Percentiles rank a stretch among this genome's conserved stretches.
Evolutionary conservation across 2,797 vertebrate genomes (phyloP).

Genomic region (Kryptolebias ocellatus): DNA sequence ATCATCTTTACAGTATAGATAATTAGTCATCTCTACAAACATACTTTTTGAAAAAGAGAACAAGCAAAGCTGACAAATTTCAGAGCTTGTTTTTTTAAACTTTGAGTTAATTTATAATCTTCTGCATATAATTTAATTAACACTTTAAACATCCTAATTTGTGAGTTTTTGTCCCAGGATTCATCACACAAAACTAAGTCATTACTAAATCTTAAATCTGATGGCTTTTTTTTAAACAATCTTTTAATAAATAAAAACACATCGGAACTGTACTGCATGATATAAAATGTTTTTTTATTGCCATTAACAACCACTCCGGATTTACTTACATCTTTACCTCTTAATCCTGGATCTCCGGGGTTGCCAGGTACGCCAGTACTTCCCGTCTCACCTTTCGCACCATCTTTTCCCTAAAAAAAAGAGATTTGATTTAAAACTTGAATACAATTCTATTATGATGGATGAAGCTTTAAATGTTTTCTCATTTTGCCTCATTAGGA

Average conservation of each 20-base stretch:
- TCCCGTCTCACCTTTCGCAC: conserved; percentile 85
- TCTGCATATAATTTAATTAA: not conserved
- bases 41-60: not conserved
- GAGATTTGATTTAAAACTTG: conserved; percentile 4
- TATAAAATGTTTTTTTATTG: conserved; percentile 7
- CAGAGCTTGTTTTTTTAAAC: too few species aligned
- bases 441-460: not conserved
- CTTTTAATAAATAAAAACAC: not conserved
- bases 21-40: not conserved
- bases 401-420: conserved; percentile 83
- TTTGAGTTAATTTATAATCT: too few species aligned
- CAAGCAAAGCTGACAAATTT: too few species aligned
- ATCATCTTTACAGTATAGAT: conserved; percentile 9
- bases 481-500: too few species aligned
- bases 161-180: too few species aligned
- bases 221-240: too few species aligned
- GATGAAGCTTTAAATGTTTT: too few species aligned
- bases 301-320: conserved; percentile 65
- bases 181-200: not conserved
- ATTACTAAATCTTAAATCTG: not conserved
- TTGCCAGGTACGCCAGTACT: conserved; percentile 77
- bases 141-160: not conserved
- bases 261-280: conserved; percentile 6
- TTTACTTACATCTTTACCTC: conserved; percentile 98
- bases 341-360: conserved; percentile 86